Percentiles rank a stretch among this genome's conserved stretches.
Conservation (phyloP, 1,140 invertebrate genomes). For the Meloidogyne chitwoodi region DNA sequence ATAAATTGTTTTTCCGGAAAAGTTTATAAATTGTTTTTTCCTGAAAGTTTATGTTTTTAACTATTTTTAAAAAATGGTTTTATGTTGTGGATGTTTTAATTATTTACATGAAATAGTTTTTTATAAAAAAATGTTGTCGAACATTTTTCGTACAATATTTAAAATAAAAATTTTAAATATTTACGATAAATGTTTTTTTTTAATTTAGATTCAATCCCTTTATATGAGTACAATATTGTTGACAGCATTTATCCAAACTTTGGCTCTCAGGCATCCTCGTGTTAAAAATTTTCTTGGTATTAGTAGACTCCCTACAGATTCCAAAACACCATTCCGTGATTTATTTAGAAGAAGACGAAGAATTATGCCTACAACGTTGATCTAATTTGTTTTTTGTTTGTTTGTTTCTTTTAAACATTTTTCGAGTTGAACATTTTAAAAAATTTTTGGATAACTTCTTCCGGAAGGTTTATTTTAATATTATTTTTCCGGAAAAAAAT, state of each 20-base stretch:
- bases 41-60: too few species aligned
- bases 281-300: slow-evolving; percentile 49
- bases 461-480: too few species aligned
- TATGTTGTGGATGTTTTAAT: too few species aligned
- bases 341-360: slow-evolving; percentile 26
- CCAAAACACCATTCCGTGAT: slow-evolving; percentile 47
- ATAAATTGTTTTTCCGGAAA: too few species aligned
- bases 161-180: too few species aligned
- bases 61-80: too few species aligned
- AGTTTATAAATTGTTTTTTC: too few species aligned
- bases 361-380: not conserved
- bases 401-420: not conserved
- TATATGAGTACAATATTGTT: slow-evolving; percentile 50
- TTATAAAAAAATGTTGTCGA: too few species aligned
- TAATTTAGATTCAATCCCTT: slow-evolving; percentile 50
- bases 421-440: not conserved
- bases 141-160: too few species aligned
- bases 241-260: slow-evolving; percentile 43
- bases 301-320: slow-evolving; percentile 40
- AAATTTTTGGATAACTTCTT: not conserved
- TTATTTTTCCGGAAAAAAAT: too few species aligned
- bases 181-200: not conserved
- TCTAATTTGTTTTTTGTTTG: not conserved
- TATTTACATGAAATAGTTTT: too few species aligned
- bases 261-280: slow-evolving; percentile 47